Conservation (phyloP, 2,113 vertebrate species). For the Callorhinus ursinus region DNA sequence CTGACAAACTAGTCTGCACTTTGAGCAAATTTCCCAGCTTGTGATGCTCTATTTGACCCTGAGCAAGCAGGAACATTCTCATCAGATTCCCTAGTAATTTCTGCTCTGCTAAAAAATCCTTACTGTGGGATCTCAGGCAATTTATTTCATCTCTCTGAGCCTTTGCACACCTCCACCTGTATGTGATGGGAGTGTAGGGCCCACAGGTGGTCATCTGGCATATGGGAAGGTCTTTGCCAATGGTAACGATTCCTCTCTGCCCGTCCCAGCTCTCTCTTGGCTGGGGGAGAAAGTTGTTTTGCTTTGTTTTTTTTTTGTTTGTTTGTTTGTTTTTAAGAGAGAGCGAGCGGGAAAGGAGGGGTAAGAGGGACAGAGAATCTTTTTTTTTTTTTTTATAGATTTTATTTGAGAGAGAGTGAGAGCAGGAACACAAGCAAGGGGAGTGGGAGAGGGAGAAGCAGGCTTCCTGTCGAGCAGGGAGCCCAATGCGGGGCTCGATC, state of each 20-base stretch:
- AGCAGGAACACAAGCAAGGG: no score
- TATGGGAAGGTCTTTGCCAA: fast-evolving
- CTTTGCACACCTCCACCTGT: not conserved
- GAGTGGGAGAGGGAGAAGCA: no score
- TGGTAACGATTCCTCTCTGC: not conserved
- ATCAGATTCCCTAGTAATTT: not conserved
- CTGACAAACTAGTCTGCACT: not conserved
- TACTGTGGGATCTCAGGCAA: not conserved
- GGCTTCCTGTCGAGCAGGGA: no score
- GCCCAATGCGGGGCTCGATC: no score
- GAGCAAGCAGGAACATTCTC: not conserved
- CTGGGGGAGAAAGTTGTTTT: not conserved
- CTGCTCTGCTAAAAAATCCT: not conserved
- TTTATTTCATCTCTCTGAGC: not conserved
- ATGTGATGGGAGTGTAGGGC: not conserved
- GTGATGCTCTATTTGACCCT: not conserved
- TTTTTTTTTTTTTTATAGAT: no score
- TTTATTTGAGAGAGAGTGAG: no score
- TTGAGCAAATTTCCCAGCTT: not conserved
- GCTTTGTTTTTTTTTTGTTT: no score
- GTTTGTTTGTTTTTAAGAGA: no score
- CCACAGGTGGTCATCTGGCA: not conserved
- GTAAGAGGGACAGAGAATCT: not conserved
- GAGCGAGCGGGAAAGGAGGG: not conserved
- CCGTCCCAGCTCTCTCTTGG: not conserved